These are phyloP conservation scores for Nudaria mundana DNA, from an alignment of 2,888 invertebrate genomes.

Conservation along the genomic window DNA sequence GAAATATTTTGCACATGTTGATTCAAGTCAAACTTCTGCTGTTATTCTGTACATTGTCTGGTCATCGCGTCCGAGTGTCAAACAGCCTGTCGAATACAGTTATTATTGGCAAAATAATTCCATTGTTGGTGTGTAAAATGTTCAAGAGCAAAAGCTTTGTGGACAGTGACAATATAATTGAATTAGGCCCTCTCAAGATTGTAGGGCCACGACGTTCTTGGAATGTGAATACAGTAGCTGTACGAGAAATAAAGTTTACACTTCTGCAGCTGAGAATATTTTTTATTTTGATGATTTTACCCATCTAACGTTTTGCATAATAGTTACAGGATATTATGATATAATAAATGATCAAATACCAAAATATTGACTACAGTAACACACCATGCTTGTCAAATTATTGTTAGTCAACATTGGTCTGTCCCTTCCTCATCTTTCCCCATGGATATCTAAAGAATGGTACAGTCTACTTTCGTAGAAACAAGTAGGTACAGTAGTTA, in stretches of 20 bases:
- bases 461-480: too few relatives aligned
- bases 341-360: too few relatives aligned
- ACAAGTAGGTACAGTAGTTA: too few relatives aligned
- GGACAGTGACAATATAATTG: slow-evolving; percentile 67
- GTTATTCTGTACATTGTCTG: neutral
- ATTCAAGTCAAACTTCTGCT: slow-evolving; percentile 17
- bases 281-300: too few relatives aligned
- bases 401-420: too few relatives aligned
- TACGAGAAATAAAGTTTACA: slow-evolving; percentile 1
- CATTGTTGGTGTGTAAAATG: slow-evolving; percentile 57
- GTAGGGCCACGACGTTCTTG: slow-evolving; percentile 39
- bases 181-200: slow-evolving; percentile 57
- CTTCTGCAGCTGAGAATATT: slow-evolving; percentile 16
- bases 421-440: too few relatives aligned
- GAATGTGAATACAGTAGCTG: slow-evolving; percentile 24
- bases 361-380: too few relatives aligned
- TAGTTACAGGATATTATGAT: too few relatives aligned
- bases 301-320: too few relatives aligned
- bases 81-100: slow-evolving; percentile 53
- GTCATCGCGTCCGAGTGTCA: slow-evolving; percentile 42
- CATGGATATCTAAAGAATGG: too few relatives aligned
- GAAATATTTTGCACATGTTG: too few relatives aligned
- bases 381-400: too few relatives aligned
- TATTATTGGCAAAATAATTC: slow-evolving; percentile 77
- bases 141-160: slow-evolving; percentile 57